Conservation (phyloP, 1,140 invertebrate genomes). For the Wasmannia auropunctata region DNA sequence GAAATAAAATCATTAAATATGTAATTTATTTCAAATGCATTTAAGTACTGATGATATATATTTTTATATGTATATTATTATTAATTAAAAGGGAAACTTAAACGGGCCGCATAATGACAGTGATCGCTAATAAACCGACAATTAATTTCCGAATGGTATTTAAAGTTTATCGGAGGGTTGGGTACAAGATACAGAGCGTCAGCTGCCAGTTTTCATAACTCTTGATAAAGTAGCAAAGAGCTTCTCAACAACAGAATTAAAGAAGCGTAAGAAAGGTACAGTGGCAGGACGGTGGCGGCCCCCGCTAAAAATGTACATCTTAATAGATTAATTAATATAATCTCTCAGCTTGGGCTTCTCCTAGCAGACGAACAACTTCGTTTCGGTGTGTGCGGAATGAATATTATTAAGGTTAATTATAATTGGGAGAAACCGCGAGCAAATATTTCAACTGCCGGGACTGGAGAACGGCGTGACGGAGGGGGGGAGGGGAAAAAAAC, state of each 20-base stretch:
- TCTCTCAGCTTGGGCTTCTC: conserved; percentile 53
- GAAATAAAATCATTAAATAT: not conserved
- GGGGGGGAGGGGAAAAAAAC: not conserved
- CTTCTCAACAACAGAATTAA: conserved; percentile 56
- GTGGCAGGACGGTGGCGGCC: conserved; percentile 1
- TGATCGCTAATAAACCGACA: not conserved
- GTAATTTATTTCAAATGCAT: not conserved
- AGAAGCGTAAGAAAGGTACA: conserved; percentile 52
- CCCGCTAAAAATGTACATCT: conserved; percentile 76
- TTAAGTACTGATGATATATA: not conserved
- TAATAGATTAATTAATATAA: conserved; percentile 79
- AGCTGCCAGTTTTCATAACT: conserved; percentile 53
- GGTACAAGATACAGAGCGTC: conserved; percentile 37
- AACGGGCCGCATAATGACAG: not conserved
- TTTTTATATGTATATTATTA: not conserved
- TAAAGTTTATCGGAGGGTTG: conserved; percentile 12
- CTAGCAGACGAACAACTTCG: conserved; percentile 64
- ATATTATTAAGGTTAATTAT: conserved; percentile 78
- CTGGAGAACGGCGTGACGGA: conserved; percentile 14
- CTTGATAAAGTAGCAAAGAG: conserved; percentile 51
- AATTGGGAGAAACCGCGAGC: conserved; percentile 72
- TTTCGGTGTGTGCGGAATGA: conserved; percentile 66
- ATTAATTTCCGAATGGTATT: conserved; percentile 26
- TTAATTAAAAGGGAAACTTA: not conserved
- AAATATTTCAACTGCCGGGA: conserved; percentile 73